These are phyloP conservation scores for Liasis olivaceus DNA, from an alignment of 2,797 vertebrate genomes.

Conservation along the genomic window DNA sequence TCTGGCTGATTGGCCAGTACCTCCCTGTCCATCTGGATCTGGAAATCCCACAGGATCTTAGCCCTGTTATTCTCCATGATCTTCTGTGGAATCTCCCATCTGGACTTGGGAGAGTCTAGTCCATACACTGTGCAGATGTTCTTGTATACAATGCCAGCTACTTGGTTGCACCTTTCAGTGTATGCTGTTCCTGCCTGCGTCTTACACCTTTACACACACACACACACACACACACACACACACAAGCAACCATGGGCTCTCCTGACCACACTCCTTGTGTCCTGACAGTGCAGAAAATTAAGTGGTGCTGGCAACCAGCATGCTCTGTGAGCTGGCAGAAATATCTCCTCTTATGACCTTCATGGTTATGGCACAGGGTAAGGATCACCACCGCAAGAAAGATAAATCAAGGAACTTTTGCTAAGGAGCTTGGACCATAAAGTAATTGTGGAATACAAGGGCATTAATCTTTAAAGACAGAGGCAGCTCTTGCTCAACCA, in stretches of 20 bases:
- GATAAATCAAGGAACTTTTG: constrained; percentile 65
- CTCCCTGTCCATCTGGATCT: too few relatives aligned
- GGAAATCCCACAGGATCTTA: too few relatives aligned
- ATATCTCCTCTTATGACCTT: constrained; percentile 62
- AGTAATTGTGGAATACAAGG: constrained; percentile 42
- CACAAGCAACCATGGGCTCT: neutral
- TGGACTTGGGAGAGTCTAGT: too few relatives aligned
- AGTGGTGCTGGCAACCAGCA: constrained; percentile 15
- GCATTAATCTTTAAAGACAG: constrained; percentile 57
- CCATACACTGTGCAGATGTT: too few relatives aligned
- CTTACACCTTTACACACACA: too few relatives aligned
- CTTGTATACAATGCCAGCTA: too few relatives aligned
- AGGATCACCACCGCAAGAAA: constrained; percentile 57
- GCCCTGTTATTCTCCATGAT: too few relatives aligned
- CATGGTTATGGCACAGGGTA: constrained; percentile 64
- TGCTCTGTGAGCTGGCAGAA: constrained; percentile 50
- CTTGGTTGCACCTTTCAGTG: too few relatives aligned
- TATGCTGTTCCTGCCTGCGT: too few relatives aligned
- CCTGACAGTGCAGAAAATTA: neutral
- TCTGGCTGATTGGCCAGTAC: too few relatives aligned
- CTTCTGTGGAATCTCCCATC: too few relatives aligned
- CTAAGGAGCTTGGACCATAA: constrained; percentile 48
- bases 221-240: too few relatives aligned
- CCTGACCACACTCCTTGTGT: constrained; percentile 5
- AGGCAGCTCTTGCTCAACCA: constrained; percentile 38